phyloP scores from a whole-genome alignment of 2,113 vertebrate species.

The Coreoperca whiteheadi region DNA sequence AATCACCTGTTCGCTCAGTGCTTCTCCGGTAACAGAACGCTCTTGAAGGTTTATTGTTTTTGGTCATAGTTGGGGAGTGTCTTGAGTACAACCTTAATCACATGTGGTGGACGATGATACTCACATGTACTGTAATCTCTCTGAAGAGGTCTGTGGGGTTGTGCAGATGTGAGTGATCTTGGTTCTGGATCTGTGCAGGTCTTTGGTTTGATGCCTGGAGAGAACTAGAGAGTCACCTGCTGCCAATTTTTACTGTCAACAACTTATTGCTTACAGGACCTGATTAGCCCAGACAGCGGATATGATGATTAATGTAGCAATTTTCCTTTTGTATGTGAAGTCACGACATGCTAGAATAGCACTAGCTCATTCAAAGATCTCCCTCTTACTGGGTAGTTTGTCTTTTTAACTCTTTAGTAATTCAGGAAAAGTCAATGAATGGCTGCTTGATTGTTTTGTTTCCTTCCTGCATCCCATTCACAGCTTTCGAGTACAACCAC shows the following conservation, averaged over 20 bases:
- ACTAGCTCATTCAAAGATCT: slow-evolving; percentile 14
- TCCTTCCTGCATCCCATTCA: slow-evolving; percentile 11
- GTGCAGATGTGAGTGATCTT: slow-evolving; percentile 48
- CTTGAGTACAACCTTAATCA: not conserved
- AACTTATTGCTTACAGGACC: slow-evolving; percentile 37
- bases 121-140: slow-evolving; percentile 21
- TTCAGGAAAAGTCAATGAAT: not conserved
- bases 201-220: slow-evolving; percentile 47
- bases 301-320: slow-evolving; percentile 48
- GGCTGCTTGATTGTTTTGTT: slow-evolving; percentile 10
- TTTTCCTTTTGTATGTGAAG: slow-evolving; percentile 52
- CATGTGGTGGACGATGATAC: slow-evolving; percentile 3
- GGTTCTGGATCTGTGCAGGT: slow-evolving; percentile 37
- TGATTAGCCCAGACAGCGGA: slow-evolving; percentile 59
- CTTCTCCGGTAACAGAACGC: not conserved
- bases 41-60: slow-evolving; percentile 8
- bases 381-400: not conserved
- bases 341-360: slow-evolving; percentile 42
- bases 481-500: slow-evolving; percentile 4
- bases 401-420: slow-evolving; percentile 16
- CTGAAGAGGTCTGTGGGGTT: slow-evolving; percentile 1
- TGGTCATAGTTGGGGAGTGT: not conserved
- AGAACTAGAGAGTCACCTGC: slow-evolving; percentile 47
- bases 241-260: slow-evolving; percentile 62
- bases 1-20: slow-evolving; percentile 23